phyloP scores from a whole-genome alignment of 2,888 invertebrate genomes.

The Microplitis deprimator region DNA sequence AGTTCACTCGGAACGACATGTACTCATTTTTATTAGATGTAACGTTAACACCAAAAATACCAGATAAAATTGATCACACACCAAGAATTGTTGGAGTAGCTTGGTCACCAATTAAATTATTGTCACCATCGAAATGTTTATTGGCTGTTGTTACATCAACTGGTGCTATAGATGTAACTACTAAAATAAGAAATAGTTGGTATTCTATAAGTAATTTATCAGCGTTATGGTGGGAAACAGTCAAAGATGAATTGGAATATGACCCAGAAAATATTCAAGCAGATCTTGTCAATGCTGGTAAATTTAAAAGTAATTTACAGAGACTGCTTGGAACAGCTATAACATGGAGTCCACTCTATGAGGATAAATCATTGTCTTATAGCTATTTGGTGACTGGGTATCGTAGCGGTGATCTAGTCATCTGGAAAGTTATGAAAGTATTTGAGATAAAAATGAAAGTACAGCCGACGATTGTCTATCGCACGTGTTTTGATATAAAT shows the following conservation, averaged over 20 bases:
- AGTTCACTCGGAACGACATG: conserved; percentile 58
- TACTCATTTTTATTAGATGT: conserved; percentile 60
- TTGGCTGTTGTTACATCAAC: conserved; percentile 60
- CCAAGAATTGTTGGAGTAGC: conserved; percentile 56
- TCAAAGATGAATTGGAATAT: conserved; percentile 49
- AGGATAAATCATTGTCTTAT: conserved; percentile 45
- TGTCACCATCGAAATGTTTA: conserved; percentile 59
- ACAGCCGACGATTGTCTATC: conserved; percentile 49
- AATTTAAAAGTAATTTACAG: conserved; percentile 51
- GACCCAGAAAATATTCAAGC: conserved; percentile 28
- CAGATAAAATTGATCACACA: conserved; percentile 49
- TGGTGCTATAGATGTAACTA: conserved; percentile 60
- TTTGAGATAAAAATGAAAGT: conserved; percentile 37
- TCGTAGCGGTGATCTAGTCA: conserved; percentile 59
- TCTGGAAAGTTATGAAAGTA: conserved; percentile 60
- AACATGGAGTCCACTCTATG: conserved; percentile 61
- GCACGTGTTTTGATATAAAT: conserved; percentile 44
- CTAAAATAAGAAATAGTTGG: conserved; percentile 60
- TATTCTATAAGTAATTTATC: conserved; percentile 59
- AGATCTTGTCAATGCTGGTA: conserved; percentile 1
- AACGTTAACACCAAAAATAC: conserved; percentile 59
- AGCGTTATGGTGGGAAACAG: conserved; percentile 47
- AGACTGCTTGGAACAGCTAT: conserved; percentile 58
- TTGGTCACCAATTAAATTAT: conserved; percentile 64
- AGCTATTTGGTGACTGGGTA: conserved; percentile 62